These are phyloP conservation scores for Patella depressa DNA, from an alignment of 2,888 invertebrate genomes.

Conservation along the genomic window DNA sequence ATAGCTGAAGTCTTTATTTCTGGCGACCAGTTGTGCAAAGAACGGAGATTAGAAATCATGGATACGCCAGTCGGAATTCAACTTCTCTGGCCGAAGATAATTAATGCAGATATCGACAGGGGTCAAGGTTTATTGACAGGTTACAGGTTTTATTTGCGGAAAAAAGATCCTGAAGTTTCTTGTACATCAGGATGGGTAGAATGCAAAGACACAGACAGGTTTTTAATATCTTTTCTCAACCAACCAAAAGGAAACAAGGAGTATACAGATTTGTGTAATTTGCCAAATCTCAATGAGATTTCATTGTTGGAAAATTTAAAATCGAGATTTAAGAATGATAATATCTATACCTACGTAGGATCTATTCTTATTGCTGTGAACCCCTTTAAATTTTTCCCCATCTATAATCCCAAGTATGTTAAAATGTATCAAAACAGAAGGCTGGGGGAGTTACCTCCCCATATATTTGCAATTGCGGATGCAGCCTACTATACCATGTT, in stretches of 20 bases:
- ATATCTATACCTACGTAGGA: conserved; percentile 96
- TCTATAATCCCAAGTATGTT: conserved; percentile 97
- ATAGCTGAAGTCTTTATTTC: conserved; percentile 83
- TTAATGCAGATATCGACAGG: conserved; percentile 45
- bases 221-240: conserved; percentile 92
- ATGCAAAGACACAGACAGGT: conserved; percentile 80
- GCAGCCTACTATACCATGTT: conserved; percentile 95
- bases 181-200: conserved; percentile 79
- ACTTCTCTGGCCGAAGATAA: conserved; percentile 72
- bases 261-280: conserved; percentile 94
- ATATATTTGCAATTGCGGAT: conserved; percentile 96
- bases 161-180: conserved; percentile 77
- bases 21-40: conserved; percentile 91
- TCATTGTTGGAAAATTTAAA: conserved; percentile 89
- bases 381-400: conserved; percentile 90
- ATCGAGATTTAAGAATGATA: conserved; percentile 89
- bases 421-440: conserved; percentile 94
- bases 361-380: conserved; percentile 96
- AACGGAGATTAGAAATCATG: conserved; percentile 84
- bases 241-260: conserved; percentile 90
- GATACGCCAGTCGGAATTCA: conserved; percentile 74
- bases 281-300: conserved; percentile 94
- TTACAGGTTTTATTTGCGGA: conserved; percentile 86
- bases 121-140: conserved; percentile 52
- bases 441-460: conserved; percentile 92